Percentiles rank a stretch among this genome's conserved stretches.
phyloP scores from a whole-genome alignment of 2,888 invertebrate species.

The Caenorhabditis uteleia region DNA sequence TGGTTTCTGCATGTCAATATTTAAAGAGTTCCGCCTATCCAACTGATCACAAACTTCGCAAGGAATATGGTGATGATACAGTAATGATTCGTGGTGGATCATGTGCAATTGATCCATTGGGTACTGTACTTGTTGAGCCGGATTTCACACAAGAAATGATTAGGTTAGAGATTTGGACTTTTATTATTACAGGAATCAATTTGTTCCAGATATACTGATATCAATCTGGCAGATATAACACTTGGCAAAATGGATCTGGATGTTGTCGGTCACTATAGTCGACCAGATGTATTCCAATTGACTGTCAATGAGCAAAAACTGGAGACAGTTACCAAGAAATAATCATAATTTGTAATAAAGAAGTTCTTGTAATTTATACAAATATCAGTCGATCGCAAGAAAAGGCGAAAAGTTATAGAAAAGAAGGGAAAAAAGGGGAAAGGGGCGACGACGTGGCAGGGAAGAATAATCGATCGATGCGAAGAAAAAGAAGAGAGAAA shows the following conservation, averaged over 20 bases:
- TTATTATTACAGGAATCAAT: no score
- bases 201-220: constrained; percentile 42
- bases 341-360: no score
- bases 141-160: constrained; percentile 47
- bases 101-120: constrained; percentile 62
- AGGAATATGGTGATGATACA: constrained; percentile 41
- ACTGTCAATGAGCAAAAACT: constrained; percentile 42
- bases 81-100: constrained; percentile 62
- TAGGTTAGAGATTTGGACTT: not conserved
- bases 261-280: constrained; percentile 53
- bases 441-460: no score
- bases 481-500: no score
- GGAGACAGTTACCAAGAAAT: constrained; percentile 24
- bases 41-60: constrained; percentile 50
- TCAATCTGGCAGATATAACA: constrained; percentile 45
- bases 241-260: constrained; percentile 59
- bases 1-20: constrained; percentile 64
- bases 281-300: constrained; percentile 56
- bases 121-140: constrained; percentile 59
- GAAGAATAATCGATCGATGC: no score
- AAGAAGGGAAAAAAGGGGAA: no score
- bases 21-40: constrained; percentile 54
- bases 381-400: no score
- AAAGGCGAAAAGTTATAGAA: no score
- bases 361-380: no score